Conservation (phyloP, 2,113 vertebrate species). For the Chaenocephalus aceratus region DNA sequence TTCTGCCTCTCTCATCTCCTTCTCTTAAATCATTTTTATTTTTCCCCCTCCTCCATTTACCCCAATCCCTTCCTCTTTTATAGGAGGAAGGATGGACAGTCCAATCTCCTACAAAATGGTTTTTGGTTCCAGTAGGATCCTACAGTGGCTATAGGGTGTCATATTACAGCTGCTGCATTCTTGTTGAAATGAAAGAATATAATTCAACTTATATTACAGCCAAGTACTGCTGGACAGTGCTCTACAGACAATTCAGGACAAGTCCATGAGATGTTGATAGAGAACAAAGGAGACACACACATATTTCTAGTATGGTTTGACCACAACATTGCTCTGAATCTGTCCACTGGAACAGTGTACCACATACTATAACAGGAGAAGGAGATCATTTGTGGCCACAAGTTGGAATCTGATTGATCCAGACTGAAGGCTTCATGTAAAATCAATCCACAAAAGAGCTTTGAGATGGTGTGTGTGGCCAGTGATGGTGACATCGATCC, state of each 20-base stretch:
- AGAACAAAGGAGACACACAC: background rate
- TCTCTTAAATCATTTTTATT: slow-evolving; percentile 41
- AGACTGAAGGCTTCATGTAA: slow-evolving; percentile 26
- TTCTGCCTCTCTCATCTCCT: background rate
- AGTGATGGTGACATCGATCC: slow-evolving; percentile 43
- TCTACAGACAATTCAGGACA: background rate
- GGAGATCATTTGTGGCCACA: slow-evolving; percentile 26
- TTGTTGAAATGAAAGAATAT: slow-evolving; percentile 23
- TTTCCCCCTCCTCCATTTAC: background rate
- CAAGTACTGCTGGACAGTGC: background rate
- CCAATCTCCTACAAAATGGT: slow-evolving; percentile 36
- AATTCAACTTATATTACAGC: slow-evolving; percentile 14
- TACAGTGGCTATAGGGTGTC: background rate
- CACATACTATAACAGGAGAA: slow-evolving; percentile 9
- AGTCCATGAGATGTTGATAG: background rate
- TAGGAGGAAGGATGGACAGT: slow-evolving; percentile 15
- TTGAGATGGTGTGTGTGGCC: slow-evolving; percentile 39
- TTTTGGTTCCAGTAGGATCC: slow-evolving; percentile 9
- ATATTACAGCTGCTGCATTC: slow-evolving; percentile 11
- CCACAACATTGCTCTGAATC: background rate
- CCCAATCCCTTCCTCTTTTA: slow-evolving; percentile 9
- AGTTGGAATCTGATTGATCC: slow-evolving; percentile 49
- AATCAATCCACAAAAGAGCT: slow-evolving; percentile 58
- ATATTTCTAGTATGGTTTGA: background rate
- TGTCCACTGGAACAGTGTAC: background rate